Evolutionary conservation across 2,113 vertebrate genomes (phyloP).

Genomic region (Benthochromis sp.): DNA sequence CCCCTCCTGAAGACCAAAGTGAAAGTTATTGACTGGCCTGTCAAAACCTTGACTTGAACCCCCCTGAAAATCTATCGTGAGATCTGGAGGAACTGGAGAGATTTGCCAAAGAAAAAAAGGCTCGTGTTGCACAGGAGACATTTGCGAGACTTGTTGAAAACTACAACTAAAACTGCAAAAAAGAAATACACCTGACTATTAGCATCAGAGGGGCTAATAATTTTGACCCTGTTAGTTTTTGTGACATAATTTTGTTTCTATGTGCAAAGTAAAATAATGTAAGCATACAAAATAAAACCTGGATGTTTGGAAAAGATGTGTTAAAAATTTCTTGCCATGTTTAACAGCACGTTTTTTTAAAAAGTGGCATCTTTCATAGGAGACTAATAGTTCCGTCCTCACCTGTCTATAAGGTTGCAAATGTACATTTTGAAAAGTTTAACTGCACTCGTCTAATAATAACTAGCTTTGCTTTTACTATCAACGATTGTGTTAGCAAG

Average conservation of each 20-base stretch:
- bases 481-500: not conserved
- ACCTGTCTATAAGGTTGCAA: not conserved
- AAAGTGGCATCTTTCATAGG: not conserved
- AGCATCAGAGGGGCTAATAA: not conserved
- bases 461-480: not conserved
- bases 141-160: not conserved
- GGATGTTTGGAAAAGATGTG: not conserved
- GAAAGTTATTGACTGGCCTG: not conserved
- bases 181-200: not conserved
- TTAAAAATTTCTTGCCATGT: not conserved
- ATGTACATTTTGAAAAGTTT: not conserved
- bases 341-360: accelerated
- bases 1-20: not conserved
- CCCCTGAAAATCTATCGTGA: not conserved
- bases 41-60: not conserved
- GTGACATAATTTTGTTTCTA: not conserved
- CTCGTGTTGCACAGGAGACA: not conserved
- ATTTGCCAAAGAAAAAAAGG: not conserved
- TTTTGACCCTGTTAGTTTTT: not conserved
- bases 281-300: not conserved
- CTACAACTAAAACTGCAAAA: not conserved
- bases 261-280: not conserved
- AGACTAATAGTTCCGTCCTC: not conserved
- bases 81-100: not conserved
- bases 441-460: not conserved